A percentile compares a stretch with the other conserved stretches of the same genome.
phyloP scores from a whole-genome alignment of 1,140 invertebrate species.

The Zaprionus lachaisei region DNA sequence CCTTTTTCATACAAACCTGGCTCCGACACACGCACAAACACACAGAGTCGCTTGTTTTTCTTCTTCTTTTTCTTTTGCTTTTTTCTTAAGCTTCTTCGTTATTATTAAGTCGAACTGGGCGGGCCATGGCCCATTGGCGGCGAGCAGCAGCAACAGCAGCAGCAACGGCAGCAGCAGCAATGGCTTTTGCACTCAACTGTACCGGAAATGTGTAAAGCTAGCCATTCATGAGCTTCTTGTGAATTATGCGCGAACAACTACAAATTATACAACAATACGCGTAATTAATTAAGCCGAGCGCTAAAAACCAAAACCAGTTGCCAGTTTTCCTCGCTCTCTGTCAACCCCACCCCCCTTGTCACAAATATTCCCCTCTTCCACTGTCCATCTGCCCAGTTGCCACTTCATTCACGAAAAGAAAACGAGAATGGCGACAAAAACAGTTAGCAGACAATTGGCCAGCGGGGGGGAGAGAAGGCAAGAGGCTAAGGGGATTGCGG shows the following conservation, averaged over 20 bases:
- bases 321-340: constrained; percentile 1
- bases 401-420: constrained; percentile 77
- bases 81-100: not conserved
- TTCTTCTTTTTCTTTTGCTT: not conserved
- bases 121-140: constrained; percentile 39
- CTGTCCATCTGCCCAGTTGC: constrained; percentile 25
- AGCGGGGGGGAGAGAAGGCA: not conserved
- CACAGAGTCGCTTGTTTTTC: not conserved
- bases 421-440: constrained; percentile 70
- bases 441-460: constrained; percentile 51
- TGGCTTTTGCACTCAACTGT: constrained; percentile 64
- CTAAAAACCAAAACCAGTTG: constrained; percentile 34
- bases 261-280: constrained; percentile 78
- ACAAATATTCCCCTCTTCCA: not conserved
- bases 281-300: constrained; percentile 74
- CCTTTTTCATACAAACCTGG: constrained; percentile 48
- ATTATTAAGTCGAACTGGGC: constrained; percentile 32
- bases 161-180: not conserved
- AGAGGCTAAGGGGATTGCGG: not conserved
- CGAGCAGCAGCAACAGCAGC: not conserved
- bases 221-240: constrained; percentile 73
- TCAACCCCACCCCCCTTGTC: not conserved
- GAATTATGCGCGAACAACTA: constrained; percentile 65
- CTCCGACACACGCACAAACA: not conserved
- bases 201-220: constrained; percentile 75